A percentile compares a stretch with the other conserved stretches of the same genome.
Conservation (phyloP, 2,888 invertebrate genomes). For the Cheilosia grossa region DNA sequence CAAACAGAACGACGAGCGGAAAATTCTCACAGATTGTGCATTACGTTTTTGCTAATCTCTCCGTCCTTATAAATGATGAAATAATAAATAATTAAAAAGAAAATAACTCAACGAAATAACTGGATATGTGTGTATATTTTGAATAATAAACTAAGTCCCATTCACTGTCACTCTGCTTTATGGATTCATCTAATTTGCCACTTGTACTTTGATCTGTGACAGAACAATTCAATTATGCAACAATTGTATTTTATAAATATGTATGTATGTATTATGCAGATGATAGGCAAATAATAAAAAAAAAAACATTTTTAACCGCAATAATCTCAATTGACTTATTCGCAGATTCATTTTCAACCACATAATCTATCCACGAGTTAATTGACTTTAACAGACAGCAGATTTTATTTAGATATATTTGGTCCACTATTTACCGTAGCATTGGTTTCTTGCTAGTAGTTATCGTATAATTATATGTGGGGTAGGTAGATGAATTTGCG, state of each 20-base stretch:
- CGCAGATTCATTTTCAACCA: slow-evolving; percentile 17
- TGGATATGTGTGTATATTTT: no score
- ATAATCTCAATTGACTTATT: slow-evolving; percentile 32
- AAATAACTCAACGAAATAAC: no score
- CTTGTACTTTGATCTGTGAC: slow-evolving; percentile 33
- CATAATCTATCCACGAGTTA: slow-evolving; percentile 4
- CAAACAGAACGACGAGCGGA: no score
- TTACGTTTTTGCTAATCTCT: background rate
- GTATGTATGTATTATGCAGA: no score
- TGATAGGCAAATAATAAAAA: background rate
- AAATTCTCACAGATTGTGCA: no score
- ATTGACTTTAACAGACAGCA: background rate
- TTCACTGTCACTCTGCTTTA: slow-evolving; percentile 21
- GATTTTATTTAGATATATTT: background rate
- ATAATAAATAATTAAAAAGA: no score
- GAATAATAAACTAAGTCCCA: background rate
- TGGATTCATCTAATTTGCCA: slow-evolving; percentile 13
- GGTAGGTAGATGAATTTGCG: no score
- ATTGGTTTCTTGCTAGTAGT: no score
- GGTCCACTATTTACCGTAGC: background rate
- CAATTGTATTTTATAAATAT: background rate
- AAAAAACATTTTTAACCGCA: slow-evolving; percentile 1
- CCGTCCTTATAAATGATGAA: background rate
- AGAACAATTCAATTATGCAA: slow-evolving; percentile 33
- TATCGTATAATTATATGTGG: no score